Conservation (phyloP, 2,113 vertebrate species). For the Gobiocypris rarus region DNA sequence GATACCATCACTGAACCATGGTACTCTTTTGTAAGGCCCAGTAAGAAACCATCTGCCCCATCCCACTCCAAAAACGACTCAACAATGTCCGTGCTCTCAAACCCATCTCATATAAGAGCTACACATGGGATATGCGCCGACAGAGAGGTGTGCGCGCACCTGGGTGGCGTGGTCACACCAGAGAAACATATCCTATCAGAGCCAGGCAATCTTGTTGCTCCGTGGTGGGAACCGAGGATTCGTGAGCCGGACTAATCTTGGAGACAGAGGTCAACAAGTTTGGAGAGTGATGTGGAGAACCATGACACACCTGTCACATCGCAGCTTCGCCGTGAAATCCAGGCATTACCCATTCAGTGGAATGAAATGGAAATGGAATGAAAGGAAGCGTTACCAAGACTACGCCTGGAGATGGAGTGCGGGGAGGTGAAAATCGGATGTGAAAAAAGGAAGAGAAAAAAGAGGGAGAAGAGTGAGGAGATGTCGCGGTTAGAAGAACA, state of each 20-base stretch:
- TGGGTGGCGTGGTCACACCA: conserved; percentile 63
- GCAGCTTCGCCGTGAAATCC: conserved; percentile 57
- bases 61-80: conserved; percentile 40
- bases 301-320: conserved; percentile 73
- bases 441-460: conserved; percentile 54
- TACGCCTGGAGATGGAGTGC: neutral
- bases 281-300: conserved; percentile 67
- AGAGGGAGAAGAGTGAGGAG: conserved; percentile 58
- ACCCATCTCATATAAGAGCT: conserved; percentile 3
- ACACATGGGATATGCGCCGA: conserved; percentile 51
- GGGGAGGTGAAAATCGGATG: conserved; percentile 28
- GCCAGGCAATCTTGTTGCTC: conserved; percentile 69
- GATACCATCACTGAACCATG: conserved; percentile 18
- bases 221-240: conserved; percentile 35
- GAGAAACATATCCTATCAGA: conserved; percentile 67
- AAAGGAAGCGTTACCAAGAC: conserved; percentile 57
- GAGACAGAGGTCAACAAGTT: conserved; percentile 75
- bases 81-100: neutral
- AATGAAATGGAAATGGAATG: conserved; percentile 44
- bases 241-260: conserved; percentile 63
- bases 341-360: conserved; percentile 42
- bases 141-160: conserved; percentile 53
- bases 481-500: conserved; percentile 61
- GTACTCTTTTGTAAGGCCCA: conserved; percentile 27
- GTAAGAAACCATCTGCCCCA: conserved; percentile 13